phyloP scores from a whole-genome alignment of 2,888 invertebrate genomes.

The Sinhomidia bicolor region DNA sequence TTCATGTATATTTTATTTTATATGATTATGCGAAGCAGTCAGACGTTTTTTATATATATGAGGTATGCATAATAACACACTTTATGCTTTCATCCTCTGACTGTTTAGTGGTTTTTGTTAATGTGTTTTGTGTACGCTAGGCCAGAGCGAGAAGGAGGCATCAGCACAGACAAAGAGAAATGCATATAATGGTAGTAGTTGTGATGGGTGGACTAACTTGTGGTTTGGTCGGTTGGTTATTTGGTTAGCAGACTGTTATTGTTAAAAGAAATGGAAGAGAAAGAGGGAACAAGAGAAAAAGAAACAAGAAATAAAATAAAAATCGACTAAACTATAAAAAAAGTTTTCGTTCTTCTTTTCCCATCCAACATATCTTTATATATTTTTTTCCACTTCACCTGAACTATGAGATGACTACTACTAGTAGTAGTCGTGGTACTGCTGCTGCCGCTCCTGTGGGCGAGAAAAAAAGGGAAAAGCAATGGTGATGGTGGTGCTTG shows the following conservation, averaged over 20 bases:
- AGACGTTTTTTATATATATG: not conserved
- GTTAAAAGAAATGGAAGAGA: not conserved
- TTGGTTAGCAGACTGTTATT: slow-evolving; percentile 13
- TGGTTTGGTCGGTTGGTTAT: slow-evolving; percentile 21
- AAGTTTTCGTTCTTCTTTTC: not conserved
- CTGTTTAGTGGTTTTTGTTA: slow-evolving; percentile 36
- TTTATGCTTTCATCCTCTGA: not conserved
- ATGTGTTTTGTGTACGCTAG: slow-evolving; percentile 24
- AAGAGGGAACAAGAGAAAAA: not conserved
- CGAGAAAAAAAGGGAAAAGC: not conserved
- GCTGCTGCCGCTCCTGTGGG: not conserved
- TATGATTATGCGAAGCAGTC: not conserved
- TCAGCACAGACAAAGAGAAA: slow-evolving; percentile 33
- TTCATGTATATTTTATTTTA: not conserved
- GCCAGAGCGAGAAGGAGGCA: not conserved
- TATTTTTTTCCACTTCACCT: slow-evolving; percentile 30
- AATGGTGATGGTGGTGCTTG: not conserved
- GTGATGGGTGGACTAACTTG: slow-evolving; percentile 20
- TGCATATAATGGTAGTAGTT: not conserved
- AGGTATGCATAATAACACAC: not conserved
- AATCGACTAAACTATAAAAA: slow-evolving; percentile 57
- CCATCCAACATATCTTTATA: not conserved
- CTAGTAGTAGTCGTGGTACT: not conserved
- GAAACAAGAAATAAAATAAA: slow-evolving; percentile 26
- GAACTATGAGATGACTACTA: not conserved